Conservation (phyloP, 1,140 invertebrate species). For the Caenorhabditis brenneri region DNA sequence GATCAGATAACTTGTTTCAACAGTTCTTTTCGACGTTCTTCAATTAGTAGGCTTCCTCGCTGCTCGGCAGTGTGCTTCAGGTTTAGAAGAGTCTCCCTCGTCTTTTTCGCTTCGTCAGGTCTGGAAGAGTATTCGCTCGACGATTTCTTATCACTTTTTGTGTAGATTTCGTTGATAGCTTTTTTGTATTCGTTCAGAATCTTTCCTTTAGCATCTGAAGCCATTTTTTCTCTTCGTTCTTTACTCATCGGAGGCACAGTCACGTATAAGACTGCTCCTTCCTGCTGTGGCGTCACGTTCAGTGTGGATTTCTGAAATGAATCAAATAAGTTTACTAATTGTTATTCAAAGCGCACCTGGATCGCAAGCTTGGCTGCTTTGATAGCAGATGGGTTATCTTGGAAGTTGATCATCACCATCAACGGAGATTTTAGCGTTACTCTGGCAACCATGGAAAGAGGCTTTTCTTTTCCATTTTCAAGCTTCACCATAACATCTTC, state of each 20-base stretch:
- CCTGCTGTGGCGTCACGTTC: conserved; percentile 65
- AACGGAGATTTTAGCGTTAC: conserved; percentile 61
- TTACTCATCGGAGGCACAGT: conserved; percentile 62
- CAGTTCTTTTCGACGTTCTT: conserved; percentile 50
- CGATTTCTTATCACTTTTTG: conserved; percentile 53
- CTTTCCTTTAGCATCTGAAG: conserved; percentile 50
- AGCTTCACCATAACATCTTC: conserved; percentile 64
- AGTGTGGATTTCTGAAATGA: conserved; percentile 57
- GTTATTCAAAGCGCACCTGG: not conserved
- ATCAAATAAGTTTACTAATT: not conserved
- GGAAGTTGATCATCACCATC: conserved; percentile 66
- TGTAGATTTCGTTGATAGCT: conserved; percentile 61
- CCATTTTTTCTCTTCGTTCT: conserved; percentile 61
- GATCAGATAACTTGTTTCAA: conserved; percentile 60
- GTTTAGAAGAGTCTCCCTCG: conserved; percentile 46
- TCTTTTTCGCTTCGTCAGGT: conserved; percentile 50
- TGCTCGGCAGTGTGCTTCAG: conserved; percentile 56
- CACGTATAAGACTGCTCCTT: conserved; percentile 61
- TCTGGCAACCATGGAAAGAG: conserved; percentile 58
- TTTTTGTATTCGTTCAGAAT: conserved; percentile 64
- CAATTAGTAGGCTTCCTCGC: conserved; percentile 46
- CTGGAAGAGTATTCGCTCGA: conserved; percentile 40
- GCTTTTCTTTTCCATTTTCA: conserved; percentile 57
- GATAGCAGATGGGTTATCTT: conserved; percentile 63
- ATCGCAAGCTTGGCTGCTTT: conserved; percentile 60